Evolutionary conservation across 2,888 invertebrate species (phyloP).

Genomic region (Nomada fucata): DNA sequence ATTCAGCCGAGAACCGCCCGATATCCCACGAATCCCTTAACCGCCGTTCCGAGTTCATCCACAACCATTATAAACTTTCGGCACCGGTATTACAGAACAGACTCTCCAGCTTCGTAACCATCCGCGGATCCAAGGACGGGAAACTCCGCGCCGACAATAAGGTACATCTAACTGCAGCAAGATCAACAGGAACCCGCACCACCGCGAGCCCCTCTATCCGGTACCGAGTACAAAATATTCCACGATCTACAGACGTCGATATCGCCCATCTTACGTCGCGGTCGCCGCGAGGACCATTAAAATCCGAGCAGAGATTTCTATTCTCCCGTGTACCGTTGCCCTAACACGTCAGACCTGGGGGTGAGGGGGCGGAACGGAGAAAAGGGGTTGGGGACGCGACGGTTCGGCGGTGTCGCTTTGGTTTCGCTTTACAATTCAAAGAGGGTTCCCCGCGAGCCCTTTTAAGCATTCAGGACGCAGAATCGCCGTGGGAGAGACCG

Average conservation of each 20-base stretch:
- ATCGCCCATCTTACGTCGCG: background rate
- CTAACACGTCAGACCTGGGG: no score
- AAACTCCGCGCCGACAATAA: background rate
- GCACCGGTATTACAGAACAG: background rate
- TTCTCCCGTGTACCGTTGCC: background rate
- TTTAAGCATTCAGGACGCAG: slow-evolving; percentile 75
- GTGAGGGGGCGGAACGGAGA: no score
- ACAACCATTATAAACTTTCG: no score
- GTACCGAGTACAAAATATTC: background rate
- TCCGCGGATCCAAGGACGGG: background rate
- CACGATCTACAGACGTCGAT: background rate
- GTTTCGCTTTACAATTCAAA: slow-evolving; percentile 79
- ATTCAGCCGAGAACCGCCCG: no score
- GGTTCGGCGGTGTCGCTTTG: slow-evolving; percentile 69
- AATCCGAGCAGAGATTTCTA: slow-evolving; percentile 41
- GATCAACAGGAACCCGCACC: background rate
- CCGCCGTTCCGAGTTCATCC: no score
- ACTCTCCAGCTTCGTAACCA: background rate
- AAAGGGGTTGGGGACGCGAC: no score
- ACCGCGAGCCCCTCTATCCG: background rate
- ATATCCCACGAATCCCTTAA: no score
- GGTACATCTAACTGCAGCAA: background rate
- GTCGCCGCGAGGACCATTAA: slow-evolving; percentile 28
- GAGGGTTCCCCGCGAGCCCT: slow-evolving; percentile 70
- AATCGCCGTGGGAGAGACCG: slow-evolving; percentile 59